A percentile compares a stretch with the other conserved stretches of the same genome.
phyloP scores from a whole-genome alignment of 37 sponge, comb jelly and placozoan species.

The Halichondria panicea region DNA sequence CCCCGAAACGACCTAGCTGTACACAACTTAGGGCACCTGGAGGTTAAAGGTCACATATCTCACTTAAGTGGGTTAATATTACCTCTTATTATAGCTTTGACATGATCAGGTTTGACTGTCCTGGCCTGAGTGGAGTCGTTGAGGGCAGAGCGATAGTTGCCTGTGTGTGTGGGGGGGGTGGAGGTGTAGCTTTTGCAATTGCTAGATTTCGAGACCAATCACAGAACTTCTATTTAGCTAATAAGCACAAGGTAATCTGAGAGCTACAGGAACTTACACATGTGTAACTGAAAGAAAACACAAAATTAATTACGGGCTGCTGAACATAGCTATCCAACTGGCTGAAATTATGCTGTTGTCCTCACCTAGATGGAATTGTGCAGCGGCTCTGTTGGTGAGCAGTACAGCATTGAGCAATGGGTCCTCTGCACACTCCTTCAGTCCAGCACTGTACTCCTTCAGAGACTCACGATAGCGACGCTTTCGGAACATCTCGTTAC shows the following conservation, averaged over 20 bases:
- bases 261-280: too few relatives aligned
- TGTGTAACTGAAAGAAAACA: too few relatives aligned
- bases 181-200: too few relatives aligned
- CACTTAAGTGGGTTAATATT: not conserved
- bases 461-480: slow-evolving; percentile 70
- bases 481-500: slow-evolving; percentile 68
- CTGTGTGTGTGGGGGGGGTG: slow-evolving; percentile 36
- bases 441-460: slow-evolving; percentile 69
- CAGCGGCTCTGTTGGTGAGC: slow-evolving; percentile 85
- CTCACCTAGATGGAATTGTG: slow-evolving; percentile 75
- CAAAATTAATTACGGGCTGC: not conserved
- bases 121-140: slow-evolving; percentile 63
- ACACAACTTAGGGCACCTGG: slow-evolving; percentile 56
- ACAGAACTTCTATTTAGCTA: too few relatives aligned
- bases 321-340: not conserved
- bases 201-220: too few relatives aligned
- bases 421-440: slow-evolving; percentile 37
- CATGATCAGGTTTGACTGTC: slow-evolving; percentile 62
- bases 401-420: slow-evolving; percentile 62
- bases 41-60: not conserved
- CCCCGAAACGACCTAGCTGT: slow-evolving; percentile 48
- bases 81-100: slow-evolving; percentile 83
- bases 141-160: slow-evolving; percentile 80
- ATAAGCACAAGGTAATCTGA: too few relatives aligned
- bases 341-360: not conserved